Percentiles rank a stretch among this genome's conserved stretches.
phyloP scores from a whole-genome alignment of 2,888 invertebrate genomes.

The Acronicta alni region DNA sequence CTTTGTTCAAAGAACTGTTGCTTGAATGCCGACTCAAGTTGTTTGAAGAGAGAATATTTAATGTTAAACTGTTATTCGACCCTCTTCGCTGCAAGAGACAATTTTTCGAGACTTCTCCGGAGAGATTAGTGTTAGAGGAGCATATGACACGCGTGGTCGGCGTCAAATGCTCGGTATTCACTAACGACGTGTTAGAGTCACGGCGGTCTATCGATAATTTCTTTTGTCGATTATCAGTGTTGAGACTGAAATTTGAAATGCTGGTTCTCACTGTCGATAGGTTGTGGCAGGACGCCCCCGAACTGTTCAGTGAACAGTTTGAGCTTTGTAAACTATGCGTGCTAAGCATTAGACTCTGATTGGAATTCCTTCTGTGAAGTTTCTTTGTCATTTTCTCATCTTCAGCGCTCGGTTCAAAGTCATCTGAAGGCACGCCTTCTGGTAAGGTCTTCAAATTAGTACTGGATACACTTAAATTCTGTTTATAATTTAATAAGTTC shows the following conservation, averaged over 20 bases:
- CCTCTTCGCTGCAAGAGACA: constrained; percentile 94
- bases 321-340: constrained; percentile 88
- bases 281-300: constrained; percentile 83
- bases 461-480: constrained; percentile 91
- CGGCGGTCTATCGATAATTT: constrained; percentile 94
- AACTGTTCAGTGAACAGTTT: constrained; percentile 83
- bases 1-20: constrained; percentile 88
- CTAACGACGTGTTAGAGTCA: constrained; percentile 96
- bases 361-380: constrained; percentile 90
- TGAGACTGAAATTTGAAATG: constrained; percentile 84
- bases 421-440: constrained; percentile 92
- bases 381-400: constrained; percentile 84
- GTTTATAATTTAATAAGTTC: constrained; percentile 90
- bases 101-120: constrained; percentile 85
- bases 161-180: constrained; percentile 87
- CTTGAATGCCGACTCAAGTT: constrained; percentile 88
- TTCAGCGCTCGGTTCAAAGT: constrained; percentile 86
- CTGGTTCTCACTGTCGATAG: constrained; percentile 82
- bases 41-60: constrained; percentile 91
- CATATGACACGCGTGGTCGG: constrained; percentile 84
- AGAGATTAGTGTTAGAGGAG: constrained; percentile 83
- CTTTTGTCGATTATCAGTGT: constrained; percentile 81
- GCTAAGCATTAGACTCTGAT: constrained; percentile 90
- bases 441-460: constrained; percentile 93
- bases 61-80: constrained; percentile 95